Evolutionary conservation across 2,797 vertebrate species (phyloP), one percentile per base, ranked within the genome.

Genomic region (Amphiprion clarkii): DNA sequence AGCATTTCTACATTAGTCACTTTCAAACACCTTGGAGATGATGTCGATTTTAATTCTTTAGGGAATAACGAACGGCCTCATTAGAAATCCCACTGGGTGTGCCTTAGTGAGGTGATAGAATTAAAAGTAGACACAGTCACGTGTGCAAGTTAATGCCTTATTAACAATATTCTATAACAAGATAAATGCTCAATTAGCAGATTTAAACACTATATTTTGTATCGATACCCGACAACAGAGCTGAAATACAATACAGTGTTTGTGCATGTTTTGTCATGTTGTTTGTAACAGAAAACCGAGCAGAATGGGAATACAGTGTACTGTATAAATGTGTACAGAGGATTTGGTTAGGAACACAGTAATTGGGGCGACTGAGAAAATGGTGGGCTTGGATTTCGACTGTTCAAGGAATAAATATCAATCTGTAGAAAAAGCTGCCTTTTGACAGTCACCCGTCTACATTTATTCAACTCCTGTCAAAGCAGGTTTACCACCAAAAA

Each of bases 391-490:
- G 69, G 63, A 54, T 73, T 78, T 53, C 57, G 54, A 83, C 57
- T 59, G 76, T 76, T 76, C 40, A 67, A 87, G 80, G 82, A 94
- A 92, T 88, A 82, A 81, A 81, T 89, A 92, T 83, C 78, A 84
- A 90, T 85, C 82, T 85, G 73, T 61, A 78, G 75, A 87, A 93
- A 90, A 71, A 71, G 55, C 71, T 74, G 85, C 80, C 81, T 92
- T 92, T 88, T 82, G 88, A 88, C 59, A 88, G 85, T 87, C 67
- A 78, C 81, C 79, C 87, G 81, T 92, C 90, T 87, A 78, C 59
- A 46, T 81, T 91, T 87, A 90, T 88, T 84, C 87, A 57, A 77
- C 79, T 69, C 40, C 83, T 88, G 88, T 92, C 87, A 77, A 82
- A 84, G 77, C 64, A 82, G 84, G 87, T 90, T 92, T 92, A 94